A percentile compares a stretch with the other conserved stretches of the same genome.
Evolutionary conservation across 2,113 vertebrate species (phyloP).

Genomic region (Vulpes lagopus): DNA sequence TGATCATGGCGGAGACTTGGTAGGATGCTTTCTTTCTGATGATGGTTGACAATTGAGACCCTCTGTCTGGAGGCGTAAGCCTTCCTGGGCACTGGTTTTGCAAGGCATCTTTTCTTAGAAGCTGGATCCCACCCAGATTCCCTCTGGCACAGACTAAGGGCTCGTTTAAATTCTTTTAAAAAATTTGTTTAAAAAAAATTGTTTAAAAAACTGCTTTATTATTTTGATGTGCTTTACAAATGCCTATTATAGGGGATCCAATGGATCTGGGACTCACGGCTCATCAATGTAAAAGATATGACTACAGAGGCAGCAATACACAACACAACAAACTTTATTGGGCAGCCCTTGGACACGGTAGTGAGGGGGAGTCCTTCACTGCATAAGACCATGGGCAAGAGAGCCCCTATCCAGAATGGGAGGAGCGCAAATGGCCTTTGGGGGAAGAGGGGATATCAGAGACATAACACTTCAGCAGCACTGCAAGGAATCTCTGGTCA

Average conservation of each 20-base stretch:
- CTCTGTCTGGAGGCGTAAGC: neutral
- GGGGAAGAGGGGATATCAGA: too few relatives aligned
- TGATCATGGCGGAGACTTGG: neutral
- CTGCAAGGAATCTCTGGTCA: neutral
- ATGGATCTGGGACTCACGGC: neutral
- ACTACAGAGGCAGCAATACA: neutral
- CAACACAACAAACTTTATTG: neutral
- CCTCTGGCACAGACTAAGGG: neutral
- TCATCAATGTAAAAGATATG: neutral
- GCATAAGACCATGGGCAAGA: neutral
- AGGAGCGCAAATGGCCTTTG: neutral
- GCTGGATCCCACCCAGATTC: neutral
- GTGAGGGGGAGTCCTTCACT: neutral
- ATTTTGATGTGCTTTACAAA: constrained; percentile 36
- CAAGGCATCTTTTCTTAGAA: neutral
- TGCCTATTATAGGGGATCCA: neutral
- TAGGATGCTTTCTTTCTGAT: neutral
- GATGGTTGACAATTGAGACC: neutral
- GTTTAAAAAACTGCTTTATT: neutral
- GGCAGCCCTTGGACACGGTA: neutral
- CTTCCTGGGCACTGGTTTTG: neutral
- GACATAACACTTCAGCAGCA: neutral
- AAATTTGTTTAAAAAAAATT: neutral
- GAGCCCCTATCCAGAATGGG: neutral
- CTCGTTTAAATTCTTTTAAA: neutral